Conservation (phyloP, 2,888 invertebrate genomes). For the Acanthococcus lagerstroemiae region DNA sequence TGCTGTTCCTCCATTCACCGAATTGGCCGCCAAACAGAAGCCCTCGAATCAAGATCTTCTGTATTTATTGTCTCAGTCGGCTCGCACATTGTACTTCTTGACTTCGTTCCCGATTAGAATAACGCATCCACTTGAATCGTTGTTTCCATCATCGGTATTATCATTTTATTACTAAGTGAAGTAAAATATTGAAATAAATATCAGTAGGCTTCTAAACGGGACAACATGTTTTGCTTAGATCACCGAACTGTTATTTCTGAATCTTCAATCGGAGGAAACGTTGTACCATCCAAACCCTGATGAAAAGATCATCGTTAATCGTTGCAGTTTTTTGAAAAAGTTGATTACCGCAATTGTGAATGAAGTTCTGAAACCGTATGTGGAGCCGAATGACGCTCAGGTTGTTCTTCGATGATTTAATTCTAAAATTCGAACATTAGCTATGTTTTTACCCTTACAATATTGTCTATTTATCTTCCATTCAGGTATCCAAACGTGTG, state of each 20-base stretch:
- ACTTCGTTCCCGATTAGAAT: conserved; percentile 65
- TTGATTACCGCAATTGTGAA: conserved; percentile 18
- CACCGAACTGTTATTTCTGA: conserved; percentile 15
- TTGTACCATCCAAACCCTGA: conserved; percentile 18
- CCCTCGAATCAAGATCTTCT: conserved; percentile 64
- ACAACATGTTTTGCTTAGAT: conserved; percentile 21
- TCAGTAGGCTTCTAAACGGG: conserved; percentile 1
- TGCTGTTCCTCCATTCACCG: conserved; percentile 49
- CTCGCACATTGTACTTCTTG: conserved; percentile 65
- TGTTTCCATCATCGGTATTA: conserved; percentile 63
- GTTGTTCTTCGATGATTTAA: background rate
- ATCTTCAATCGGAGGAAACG: conserved; percentile 14
- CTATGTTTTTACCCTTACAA: background rate
- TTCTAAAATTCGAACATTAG: background rate
- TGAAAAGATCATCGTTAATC: conserved; percentile 21
- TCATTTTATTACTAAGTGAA: background rate
- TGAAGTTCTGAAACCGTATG: conserved; percentile 26
- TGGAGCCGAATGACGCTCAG: conserved; percentile 13
- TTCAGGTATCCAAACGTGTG: conserved; percentile 21
- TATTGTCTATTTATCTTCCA: background rate
- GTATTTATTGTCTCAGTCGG: conserved; percentile 68
- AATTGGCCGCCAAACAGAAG: conserved; percentile 66
- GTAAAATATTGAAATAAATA: background rate
- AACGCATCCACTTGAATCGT: conserved; percentile 56
- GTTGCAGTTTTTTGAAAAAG: conserved; percentile 21